Conservation (phyloP, 2,888 invertebrate genomes). For the Synergus itoensis region DNA sequence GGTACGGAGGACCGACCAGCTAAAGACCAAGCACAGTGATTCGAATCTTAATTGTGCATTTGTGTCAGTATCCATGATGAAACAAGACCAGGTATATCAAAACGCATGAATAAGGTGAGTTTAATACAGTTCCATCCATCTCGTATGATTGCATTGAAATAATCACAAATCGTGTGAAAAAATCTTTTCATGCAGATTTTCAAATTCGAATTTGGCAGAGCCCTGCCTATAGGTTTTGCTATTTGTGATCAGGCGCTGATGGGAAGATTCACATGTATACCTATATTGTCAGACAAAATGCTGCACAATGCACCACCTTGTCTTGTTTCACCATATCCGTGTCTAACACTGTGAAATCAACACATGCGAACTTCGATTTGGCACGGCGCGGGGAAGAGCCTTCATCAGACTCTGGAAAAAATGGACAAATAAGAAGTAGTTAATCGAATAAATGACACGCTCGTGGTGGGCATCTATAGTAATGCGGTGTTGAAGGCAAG, state of each 20-base stretch:
- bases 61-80: background rate
- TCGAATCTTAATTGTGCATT: background rate
- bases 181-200: too few relatives aligned
- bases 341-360: background rate
- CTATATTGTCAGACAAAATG: background rate
- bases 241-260: background rate
- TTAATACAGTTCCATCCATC: too few relatives aligned
- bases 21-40: slow-evolving; percentile 29
- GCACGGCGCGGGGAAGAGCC: background rate
- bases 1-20: background rate
- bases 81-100: too few relatives aligned
- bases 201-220: too few relatives aligned
- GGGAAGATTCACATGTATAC: background rate
- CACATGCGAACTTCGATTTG: slow-evolving; percentile 17
- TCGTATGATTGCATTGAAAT: too few relatives aligned
- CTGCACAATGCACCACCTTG: background rate
- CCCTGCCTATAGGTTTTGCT: too few relatives aligned
- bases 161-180: too few relatives aligned
- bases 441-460: slow-evolving; percentile 63
- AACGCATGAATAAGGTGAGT: too few relatives aligned
- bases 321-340: background rate
- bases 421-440: slow-evolving; percentile 45
- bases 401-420: slow-evolving; percentile 23
- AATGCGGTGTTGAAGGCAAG: slow-evolving; percentile 55
- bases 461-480: slow-evolving; percentile 59